Percentiles rank a stretch among this genome's conserved stretches.
phyloP scores from a whole-genome alignment of 2,888 invertebrate species.

The Ormyrus labotus region DNA sequence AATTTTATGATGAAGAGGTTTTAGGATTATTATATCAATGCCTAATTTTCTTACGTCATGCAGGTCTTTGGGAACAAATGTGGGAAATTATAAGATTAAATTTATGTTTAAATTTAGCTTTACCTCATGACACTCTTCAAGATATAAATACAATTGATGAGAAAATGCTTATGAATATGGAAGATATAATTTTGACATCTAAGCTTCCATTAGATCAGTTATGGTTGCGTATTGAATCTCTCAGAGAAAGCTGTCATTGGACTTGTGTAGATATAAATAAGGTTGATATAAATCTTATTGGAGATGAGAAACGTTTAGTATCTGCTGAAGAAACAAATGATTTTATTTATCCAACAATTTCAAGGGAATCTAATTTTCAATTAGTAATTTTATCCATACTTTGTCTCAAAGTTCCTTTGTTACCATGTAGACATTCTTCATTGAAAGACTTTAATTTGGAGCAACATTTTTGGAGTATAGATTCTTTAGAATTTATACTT shows the following conservation, averaged over 20 bases:
- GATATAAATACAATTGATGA: slow-evolving; percentile 73
- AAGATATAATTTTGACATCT: slow-evolving; percentile 80
- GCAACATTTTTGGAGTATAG: slow-evolving; percentile 67
- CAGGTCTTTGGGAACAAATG: slow-evolving; percentile 86
- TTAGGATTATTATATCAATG: slow-evolving; percentile 77
- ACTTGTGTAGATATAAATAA: slow-evolving; percentile 76
- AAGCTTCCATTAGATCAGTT: slow-evolving; percentile 84
- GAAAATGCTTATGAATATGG: slow-evolving; percentile 78
- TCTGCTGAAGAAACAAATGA: slow-evolving; percentile 81
- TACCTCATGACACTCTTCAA: slow-evolving; percentile 63
- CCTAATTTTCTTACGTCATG: slow-evolving; percentile 81
- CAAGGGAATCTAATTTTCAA: slow-evolving; percentile 79
- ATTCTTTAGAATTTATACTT: slow-evolving; percentile 68
- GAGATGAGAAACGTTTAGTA: slow-evolving; percentile 82
- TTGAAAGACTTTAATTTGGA: slow-evolving; percentile 66
- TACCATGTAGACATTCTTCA: slow-evolving; percentile 74
- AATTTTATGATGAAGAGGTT: slow-evolving; percentile 66
- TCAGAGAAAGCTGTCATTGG: slow-evolving; percentile 85
- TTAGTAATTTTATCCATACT: slow-evolving; percentile 80
- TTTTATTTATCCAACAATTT: slow-evolving; percentile 83
- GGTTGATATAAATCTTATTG: slow-evolving; percentile 76
- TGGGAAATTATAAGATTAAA: slow-evolving; percentile 84
- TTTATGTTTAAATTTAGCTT: slow-evolving; percentile 80
- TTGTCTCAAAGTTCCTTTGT: slow-evolving; percentile 79
- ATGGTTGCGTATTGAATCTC: slow-evolving; percentile 86